Evolutionary conservation across 2,797 vertebrate genomes (phyloP).

Genomic region (Pelodytes ibericus): DNA sequence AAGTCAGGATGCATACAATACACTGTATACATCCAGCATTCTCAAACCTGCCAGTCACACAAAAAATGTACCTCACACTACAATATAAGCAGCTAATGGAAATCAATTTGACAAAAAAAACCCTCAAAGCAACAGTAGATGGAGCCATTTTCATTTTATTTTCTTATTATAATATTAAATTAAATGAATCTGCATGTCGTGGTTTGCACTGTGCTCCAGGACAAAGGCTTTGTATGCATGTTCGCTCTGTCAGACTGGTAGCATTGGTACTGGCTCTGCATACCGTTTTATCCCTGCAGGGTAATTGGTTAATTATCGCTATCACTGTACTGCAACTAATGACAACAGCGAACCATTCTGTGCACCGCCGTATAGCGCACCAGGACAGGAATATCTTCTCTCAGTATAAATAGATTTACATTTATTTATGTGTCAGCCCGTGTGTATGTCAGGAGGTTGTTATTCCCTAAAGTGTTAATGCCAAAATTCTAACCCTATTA

Average conservation of each 20-base stretch:
- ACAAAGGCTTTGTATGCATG: slow-evolving; percentile 5
- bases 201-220: slow-evolving; percentile 8
- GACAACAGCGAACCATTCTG: not conserved
- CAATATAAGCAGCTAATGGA: slow-evolving; percentile 20
- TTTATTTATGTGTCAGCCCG: too few species aligned
- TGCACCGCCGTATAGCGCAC: too few species aligned
- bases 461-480: too few species aligned
- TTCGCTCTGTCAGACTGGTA: not conserved
- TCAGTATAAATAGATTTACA: too few species aligned
- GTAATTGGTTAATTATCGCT: not conserved
- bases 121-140: slow-evolving; percentile 45
- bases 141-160: slow-evolving; percentile 38
- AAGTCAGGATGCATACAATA: too few species aligned
- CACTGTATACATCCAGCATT: not conserved
- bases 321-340: slow-evolving; percentile 35
- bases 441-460: too few species aligned
- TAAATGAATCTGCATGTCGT: not conserved
- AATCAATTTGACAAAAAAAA: slow-evolving; percentile 42
- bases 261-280: slow-evolving; percentile 3
- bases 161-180: not conserved
- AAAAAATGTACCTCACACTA: too few species aligned
- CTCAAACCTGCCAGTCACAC: not conserved
- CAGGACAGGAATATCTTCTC: too few species aligned
- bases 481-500: too few species aligned
- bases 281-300: not conserved